phyloP scores from a whole-genome alignment of 2,113 vertebrate species.

The Oxyruncus cristatus region DNA sequence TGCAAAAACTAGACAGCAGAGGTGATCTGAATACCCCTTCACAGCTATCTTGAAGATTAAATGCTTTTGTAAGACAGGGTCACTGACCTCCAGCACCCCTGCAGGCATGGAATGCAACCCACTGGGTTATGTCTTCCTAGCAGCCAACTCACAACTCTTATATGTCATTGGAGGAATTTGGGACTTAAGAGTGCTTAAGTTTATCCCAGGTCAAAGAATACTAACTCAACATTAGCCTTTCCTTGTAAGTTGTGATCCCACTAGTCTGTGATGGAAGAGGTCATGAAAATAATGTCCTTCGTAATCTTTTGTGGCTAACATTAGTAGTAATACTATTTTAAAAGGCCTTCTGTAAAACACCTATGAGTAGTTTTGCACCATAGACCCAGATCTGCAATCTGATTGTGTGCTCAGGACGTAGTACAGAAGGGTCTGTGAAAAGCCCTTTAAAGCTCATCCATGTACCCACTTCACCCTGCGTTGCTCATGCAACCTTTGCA shows the following conservation, averaged over 20 bases:
- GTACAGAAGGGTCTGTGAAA: background rate
- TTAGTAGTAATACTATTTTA: background rate
- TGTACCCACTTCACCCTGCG: background rate
- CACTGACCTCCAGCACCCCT: background rate
- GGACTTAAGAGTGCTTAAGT: background rate
- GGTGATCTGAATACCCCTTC: background rate
- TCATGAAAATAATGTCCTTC: constrained; percentile 2
- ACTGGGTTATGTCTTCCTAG: background rate
- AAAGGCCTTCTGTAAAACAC: background rate
- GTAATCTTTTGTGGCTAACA: constrained; percentile 7
- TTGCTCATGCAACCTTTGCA: background rate
- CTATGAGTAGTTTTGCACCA: background rate
- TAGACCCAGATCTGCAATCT: background rate
- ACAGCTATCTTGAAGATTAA: background rate
- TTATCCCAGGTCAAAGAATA: constrained; percentile 40
- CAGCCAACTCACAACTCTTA: background rate
- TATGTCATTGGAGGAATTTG: background rate
- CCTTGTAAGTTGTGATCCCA: background rate
- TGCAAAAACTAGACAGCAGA: background rate
- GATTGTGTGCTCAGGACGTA: background rate
- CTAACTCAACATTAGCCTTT: constrained; percentile 44
- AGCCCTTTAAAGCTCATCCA: background rate
- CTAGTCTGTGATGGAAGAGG: constrained; percentile 11
- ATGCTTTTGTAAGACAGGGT: background rate
- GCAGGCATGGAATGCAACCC: background rate